Base-by-base conservation (phyloP, 2,888 invertebrate species). In the Xestoiulus laeticollis region DNA sequence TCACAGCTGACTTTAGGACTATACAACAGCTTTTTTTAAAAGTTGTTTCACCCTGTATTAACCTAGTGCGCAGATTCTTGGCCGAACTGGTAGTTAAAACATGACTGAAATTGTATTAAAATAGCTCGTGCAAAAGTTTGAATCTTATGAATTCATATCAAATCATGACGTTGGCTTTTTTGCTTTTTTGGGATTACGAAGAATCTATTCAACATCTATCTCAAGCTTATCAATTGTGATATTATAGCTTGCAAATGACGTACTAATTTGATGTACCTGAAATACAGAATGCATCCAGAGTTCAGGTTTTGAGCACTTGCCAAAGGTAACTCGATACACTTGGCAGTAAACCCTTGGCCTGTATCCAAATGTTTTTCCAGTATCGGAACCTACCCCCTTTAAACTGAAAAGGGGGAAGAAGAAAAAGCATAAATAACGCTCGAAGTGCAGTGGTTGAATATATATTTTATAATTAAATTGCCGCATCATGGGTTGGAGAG, bases 251-350 rank as follows among this genome's bases (percentile, higher is more conserved):
- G 59, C 19, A n/a, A 59, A n/a, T 59, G 59, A 48, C 48, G 48
- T n/a, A 6, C 19, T 1, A 22, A n/a, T 59, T n/a, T 59, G 2
- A 59, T 59, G 48, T 48, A 59, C 59, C 59, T 59, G 59, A 59
- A 59, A n/a, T 59, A n/a, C 19, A 59, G 2, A 19, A 8, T 22
- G 59, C 59, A 59, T 59, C 59, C 59, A 59, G 59, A 59, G 59
- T 59, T 59, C 59, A 59, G 22, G 59, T 59, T n/a, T 59, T 59
- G 59, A 59, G n/a, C 59, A n/a, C 59, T 59, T 59, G 59, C 59
- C 59, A 59, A 59, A 6, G 59, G 59, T 59, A 59, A 59, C 59
- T 59, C n/a, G 59, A 59, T 59, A 59, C n/a, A n/a, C n/a, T 59
- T 59, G 59, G 59, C 59, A 5, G 59, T 0, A 22, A 59, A 59